Base-by-base conservation (phyloP, 2,888 invertebrate species). In the Sesamia inferens region DNA sequence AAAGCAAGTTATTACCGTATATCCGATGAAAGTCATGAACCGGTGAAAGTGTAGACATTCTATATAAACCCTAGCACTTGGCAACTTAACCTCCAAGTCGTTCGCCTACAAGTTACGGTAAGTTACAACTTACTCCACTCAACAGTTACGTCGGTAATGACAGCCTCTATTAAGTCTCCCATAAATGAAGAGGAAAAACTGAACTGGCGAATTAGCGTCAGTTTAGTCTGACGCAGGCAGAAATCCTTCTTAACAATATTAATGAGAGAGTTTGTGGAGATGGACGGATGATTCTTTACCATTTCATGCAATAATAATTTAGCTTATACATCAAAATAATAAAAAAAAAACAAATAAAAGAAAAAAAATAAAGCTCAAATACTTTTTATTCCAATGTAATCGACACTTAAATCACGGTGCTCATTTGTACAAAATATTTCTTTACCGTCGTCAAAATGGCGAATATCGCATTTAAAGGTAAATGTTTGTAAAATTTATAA, bases 61-160 rank as follows among this genome's bases (percentile, higher is more conserved):
- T 42, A 42, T 65, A 48, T 82, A 63, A 78, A 66, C 73, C 66
- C 39, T 39, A 39, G 67, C 67, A 22, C 55, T 66, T 68, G 57
- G 64, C 68, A 80, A 68, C 66, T 67, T 61, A 78, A 51, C 79
- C 62, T 62, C 68, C 22, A 39, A 39, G n/a, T 58, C 62, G 57
- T 66, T 59, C 71, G 19, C 8, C 22, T 59, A 64, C 48, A 82
- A 82, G 57, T 82, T 76, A 75, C 57, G 54, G 54, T 77, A 68
- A 68, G 58, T 68, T 78, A 65, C 64, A 83, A 78, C 72, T 82
- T 80, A 76, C 76, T 76, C 62, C 58, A 75, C 80, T 80, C 76
- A 80, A 63, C 76, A 59, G 73, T 76, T 83, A 85, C 58, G 72
- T 74, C 57, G 39, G 74, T 86, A 86, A 84, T 76, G 84, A 74